phyloP scores from a whole-genome alignment of 2,797 vertebrate species.

The Melanotaenia nigrans region DNA sequence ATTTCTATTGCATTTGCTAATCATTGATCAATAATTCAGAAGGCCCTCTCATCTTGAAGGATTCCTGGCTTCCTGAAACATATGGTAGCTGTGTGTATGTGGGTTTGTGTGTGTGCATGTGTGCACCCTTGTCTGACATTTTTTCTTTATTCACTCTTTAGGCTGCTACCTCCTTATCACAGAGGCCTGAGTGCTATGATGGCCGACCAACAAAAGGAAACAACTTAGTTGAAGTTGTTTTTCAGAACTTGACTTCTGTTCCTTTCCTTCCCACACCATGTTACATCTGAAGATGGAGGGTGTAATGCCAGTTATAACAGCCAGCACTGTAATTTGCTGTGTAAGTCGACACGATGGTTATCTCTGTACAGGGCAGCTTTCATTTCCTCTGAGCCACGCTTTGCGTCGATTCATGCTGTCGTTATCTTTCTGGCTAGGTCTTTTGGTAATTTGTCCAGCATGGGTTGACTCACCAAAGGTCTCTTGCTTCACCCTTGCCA shows the following conservation, averaged over 20 bases:
- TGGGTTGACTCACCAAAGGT: slow-evolving; percentile 71
- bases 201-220: slow-evolving; percentile 67
- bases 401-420: slow-evolving; percentile 61
- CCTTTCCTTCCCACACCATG: slow-evolving; percentile 54
- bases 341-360: slow-evolving; percentile 75
- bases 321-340: slow-evolving; percentile 80
- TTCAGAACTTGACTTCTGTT: slow-evolving; percentile 79
- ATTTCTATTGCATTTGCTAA: slow-evolving; percentile 99
- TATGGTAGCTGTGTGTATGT: slow-evolving; percentile 83
- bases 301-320: slow-evolving; percentile 73
- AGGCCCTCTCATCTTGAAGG: slow-evolving; percentile 88
- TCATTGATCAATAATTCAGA: slow-evolving; percentile 99
- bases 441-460: slow-evolving; percentile 78
- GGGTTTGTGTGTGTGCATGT: slow-evolving; percentile 12
- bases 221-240: slow-evolving; percentile 83
- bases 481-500: slow-evolving; percentile 45
- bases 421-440: slow-evolving; percentile 73
- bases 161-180: slow-evolving; percentile 84
- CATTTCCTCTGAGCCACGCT: slow-evolving; percentile 73
- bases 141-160: slow-evolving; percentile 71
- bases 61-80: slow-evolving; percentile 91
- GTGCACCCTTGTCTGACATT: slow-evolving; percentile 59
- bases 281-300: slow-evolving; percentile 74
- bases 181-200: slow-evolving; percentile 67
- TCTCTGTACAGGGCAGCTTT: slow-evolving; percentile 67